Percentiles rank a stretch among this genome's conserved stretches.
Conservation (phyloP, 2,888 invertebrate species). For the Macrosoma leucophasiata region DNA sequence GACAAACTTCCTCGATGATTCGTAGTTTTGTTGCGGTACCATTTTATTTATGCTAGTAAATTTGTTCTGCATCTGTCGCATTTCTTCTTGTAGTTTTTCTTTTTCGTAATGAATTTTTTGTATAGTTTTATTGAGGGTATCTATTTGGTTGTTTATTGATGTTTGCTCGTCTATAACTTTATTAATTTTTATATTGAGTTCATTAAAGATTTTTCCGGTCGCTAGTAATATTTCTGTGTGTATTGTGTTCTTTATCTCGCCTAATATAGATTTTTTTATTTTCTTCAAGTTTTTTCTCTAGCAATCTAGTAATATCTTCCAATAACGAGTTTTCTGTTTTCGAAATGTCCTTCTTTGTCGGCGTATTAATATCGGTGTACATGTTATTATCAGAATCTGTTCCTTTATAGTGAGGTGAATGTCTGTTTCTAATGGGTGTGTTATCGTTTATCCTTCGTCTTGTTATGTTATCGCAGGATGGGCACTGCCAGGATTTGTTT, state of each 20-base stretch:
- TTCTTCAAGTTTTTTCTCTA: constrained; percentile 3
- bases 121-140: not conserved
- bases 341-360: not conserved
- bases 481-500: constrained; percentile 7
- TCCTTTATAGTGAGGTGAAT: not conserved
- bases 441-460: constrained; percentile 5
- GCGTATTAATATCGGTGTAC: not conserved
- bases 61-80: not conserved
- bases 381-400: not conserved
- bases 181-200: constrained; percentile 1
- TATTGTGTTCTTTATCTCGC: not conserved
- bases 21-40: too few species aligned
- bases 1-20: constrained; percentile 8
- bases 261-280: not conserved
- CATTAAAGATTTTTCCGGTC: not conserved
- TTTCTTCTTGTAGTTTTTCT: not conserved
- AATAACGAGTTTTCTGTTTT: not conserved
- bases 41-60: too few species aligned
- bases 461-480: constrained; percentile 4
- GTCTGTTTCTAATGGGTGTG: constrained; percentile 4
- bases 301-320: not conserved
- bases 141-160: not conserved
- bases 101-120: too few species aligned
- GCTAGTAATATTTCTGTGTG: not conserved
- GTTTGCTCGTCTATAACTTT: not conserved